Percentiles rank a stretch among this genome's conserved stretches.
Evolutionary conservation across 2,113 vertebrate species (phyloP).

Genomic region (Oreotragus oreotragus): DNA sequence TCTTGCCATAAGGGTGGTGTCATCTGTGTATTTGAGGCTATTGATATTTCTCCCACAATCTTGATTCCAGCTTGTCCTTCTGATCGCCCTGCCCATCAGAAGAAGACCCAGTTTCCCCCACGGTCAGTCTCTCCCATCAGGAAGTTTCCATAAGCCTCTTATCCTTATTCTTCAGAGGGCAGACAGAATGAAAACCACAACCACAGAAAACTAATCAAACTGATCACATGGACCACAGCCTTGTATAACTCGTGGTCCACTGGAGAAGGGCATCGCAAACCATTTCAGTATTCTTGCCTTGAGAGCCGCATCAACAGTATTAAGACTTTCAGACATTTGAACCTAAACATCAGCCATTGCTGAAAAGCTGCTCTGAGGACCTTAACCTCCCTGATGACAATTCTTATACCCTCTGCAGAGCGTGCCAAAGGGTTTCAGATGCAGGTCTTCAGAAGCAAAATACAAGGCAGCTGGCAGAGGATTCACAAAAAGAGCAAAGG

Average conservation of each 20-base stretch:
- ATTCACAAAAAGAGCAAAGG: not conserved
- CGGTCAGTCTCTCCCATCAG: not conserved
- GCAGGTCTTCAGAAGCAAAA: not conserved
- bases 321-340: not conserved
- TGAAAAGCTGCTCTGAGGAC: not conserved
- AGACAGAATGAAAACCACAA: not conserved
- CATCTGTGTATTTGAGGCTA: not conserved
- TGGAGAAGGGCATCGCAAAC: not conserved
- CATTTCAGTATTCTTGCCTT: not conserved
- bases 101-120: not conserved
- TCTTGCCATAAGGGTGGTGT: not conserved
- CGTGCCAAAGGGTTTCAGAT: not conserved
- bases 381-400: not conserved
- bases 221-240: not conserved
- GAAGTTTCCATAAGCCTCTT: not conserved
- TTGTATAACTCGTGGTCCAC: not conserved
- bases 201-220: not conserved
- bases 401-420: not conserved
- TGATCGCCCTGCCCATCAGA: not conserved
- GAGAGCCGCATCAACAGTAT: not conserved
- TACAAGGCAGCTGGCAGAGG: not conserved
- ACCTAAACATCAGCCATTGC: not conserved
- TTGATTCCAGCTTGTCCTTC: not conserved
- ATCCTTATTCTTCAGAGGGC: not conserved
- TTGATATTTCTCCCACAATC: not conserved